Evolutionary conservation across 2,888 invertebrate genomes (phyloP).

Genomic region (Melieria picta): DNA sequence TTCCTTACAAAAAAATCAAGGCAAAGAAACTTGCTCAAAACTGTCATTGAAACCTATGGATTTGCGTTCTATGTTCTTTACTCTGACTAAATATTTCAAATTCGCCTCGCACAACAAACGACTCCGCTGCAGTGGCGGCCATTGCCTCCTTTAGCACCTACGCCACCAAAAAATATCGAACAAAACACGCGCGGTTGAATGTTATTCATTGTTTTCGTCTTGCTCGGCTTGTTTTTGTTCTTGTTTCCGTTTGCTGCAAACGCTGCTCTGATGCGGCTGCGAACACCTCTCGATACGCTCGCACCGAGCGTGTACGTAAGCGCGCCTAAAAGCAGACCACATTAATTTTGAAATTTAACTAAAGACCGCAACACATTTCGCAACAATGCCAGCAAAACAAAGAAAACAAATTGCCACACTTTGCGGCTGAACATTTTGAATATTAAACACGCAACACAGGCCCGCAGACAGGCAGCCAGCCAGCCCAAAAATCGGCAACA

Average conservation of each 20-base stretch:
- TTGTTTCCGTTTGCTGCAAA: no score
- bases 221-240: not conserved
- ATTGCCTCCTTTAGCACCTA: no score
- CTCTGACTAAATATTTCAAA: no score
- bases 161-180: no score
- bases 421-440: constrained; percentile 35
- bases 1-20: no score
- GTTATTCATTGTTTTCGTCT: not conserved
- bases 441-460: constrained; percentile 45
- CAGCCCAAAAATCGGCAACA: constrained; percentile 21
- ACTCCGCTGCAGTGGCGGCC: no score
- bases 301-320: not conserved
- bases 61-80: no score
- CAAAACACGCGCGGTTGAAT: constrained; percentile 19
- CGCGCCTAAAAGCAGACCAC: constrained; percentile 19
- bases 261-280: no score
- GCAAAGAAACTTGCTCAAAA: no score
- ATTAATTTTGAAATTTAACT: constrained; percentile 45
- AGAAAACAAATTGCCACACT: constrained; percentile 31
- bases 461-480: not conserved
- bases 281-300: no score
- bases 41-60: no score
- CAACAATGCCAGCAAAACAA: constrained; percentile 30
- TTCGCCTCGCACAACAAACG: no score
- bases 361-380: constrained; percentile 39